A percentile compares a stretch with the other conserved stretches of the same genome.
These are phyloP conservation scores for Mungos mungo DNA, from an alignment of 2,113 vertebrate species.

Conservation along the genomic window DNA sequence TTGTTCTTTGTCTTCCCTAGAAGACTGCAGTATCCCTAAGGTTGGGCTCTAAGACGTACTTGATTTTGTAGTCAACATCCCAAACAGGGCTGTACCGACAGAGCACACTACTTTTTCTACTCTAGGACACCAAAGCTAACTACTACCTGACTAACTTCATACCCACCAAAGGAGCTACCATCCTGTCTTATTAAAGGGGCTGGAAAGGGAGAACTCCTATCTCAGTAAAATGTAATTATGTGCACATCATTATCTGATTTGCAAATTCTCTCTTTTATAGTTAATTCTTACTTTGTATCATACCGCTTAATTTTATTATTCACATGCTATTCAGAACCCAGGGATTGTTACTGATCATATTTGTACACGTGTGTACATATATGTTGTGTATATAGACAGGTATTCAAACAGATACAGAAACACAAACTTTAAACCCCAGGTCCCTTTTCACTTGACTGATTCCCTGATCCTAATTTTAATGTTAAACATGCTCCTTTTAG, in stretches of 20 bases:
- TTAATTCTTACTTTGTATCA: not conserved
- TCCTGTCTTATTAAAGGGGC: not conserved
- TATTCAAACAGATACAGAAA: not conserved
- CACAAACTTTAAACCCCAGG: not conserved
- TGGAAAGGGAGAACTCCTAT: not conserved
- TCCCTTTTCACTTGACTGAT: slow-evolving; percentile 15
- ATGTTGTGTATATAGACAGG: not conserved
- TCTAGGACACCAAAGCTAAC: not conserved
- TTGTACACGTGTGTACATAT: not conserved
- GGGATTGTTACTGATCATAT: not conserved
- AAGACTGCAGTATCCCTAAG: not conserved
- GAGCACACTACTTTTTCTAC: not conserved
- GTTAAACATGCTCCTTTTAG: slow-evolving; percentile 33
- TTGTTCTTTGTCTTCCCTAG: not conserved
- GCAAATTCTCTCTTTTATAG: not conserved
- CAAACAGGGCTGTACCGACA: not conserved
- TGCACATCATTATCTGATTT: not conserved
- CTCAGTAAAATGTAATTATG: not conserved
- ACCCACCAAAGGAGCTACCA: not conserved
- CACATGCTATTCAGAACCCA: not conserved
- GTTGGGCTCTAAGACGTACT: no score
- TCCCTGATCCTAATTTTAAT: not conserved
- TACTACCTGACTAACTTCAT: not conserved
- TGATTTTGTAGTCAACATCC: not conserved
- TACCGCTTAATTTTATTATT: not conserved